Base-by-base conservation (phyloP, 1,140 invertebrate genomes). In the Sitophilus oryzae region DNA sequence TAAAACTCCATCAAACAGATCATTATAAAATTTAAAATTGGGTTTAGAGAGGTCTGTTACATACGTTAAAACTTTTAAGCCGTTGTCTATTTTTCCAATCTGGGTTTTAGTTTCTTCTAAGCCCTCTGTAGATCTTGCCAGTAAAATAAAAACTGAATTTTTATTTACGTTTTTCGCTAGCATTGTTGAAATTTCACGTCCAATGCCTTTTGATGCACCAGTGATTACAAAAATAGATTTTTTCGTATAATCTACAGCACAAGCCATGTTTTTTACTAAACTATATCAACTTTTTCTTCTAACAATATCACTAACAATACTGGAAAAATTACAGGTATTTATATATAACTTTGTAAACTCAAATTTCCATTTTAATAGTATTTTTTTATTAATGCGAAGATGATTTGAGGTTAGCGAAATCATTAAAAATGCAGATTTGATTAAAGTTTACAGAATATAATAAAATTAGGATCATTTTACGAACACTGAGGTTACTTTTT, bases 161-260 rank as follows among this genome's bases (percentile, higher is more conserved):
- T 59, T 52, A 35, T 58, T 54, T 4, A 64, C 18, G 19, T 50
- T 44, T 47, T 78, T 76, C 0, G 84, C 74, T 54, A 92, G 77
- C 66, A 85, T 81, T 14, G 83, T 69, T 19, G 89, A 84, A 43
- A 95, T 79, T 59, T 83, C 78, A 57, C 79, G 77, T 8, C 93
- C 93, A 54, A 96, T 90, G 25, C 93, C 93, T 66, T 85, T 81
- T 56, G 89, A 93, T 0, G 91, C 91, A 21, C 93, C 93, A 8
- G 91, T 90, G 6, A 96, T 73, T 6, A 93, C 64, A 53, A 78
- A 74, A 57, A 77, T 78, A 6, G 75, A 77, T 45, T 74, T 66
- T 58, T 67, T 66, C 2, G 55, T 52, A 46, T 79, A 71, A 64
- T 77, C 71, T 53, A 76, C 68, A 36, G 62, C 40, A n/a, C n/a